Percentiles rank a stretch among this genome's conserved stretches.
These are phyloP conservation scores for Tyria jacobaeae DNA, from an alignment of 2,888 invertebrate species.

Conservation along the genomic window DNA sequence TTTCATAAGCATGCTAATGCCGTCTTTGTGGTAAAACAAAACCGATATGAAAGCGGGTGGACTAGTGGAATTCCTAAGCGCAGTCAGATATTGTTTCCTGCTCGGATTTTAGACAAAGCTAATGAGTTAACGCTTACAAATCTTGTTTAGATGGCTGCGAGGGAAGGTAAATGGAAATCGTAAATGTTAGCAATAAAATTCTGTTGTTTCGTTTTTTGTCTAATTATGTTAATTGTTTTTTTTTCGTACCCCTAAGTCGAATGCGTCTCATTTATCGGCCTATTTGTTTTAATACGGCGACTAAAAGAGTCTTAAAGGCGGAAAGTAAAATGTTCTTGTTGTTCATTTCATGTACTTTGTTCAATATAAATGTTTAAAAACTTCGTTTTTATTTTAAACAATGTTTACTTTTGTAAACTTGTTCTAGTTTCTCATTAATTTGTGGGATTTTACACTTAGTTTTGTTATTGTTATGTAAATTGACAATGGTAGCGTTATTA, in stretches of 20 bases:
- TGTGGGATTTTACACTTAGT: no score
- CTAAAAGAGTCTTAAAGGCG: constrained; percentile 5
- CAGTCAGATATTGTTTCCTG: constrained; percentile 57
- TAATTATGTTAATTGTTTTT: constrained; percentile 46
- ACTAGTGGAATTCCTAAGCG: constrained; percentile 44
- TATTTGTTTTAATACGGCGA: constrained; percentile 21
- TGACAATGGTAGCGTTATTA: no score
- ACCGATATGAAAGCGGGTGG: constrained; percentile 30
- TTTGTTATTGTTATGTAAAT: no score
- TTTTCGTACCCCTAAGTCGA: constrained; percentile 20
- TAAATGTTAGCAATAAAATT: constrained; percentile 53
- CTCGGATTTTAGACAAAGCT: constrained; percentile 57
- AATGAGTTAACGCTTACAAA: constrained; percentile 64
- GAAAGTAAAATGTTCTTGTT: background rate
- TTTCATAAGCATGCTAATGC: constrained; percentile 50
- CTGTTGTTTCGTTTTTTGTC: constrained; percentile 37
- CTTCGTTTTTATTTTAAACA: background rate
- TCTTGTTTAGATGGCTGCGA: constrained; percentile 51
- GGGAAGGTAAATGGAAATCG: constrained; percentile 47
- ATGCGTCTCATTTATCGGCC: constrained; percentile 30
- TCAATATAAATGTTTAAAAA: background rate
- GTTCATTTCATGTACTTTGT: background rate
- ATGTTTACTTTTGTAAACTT: background rate
- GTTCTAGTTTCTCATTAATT: no score
- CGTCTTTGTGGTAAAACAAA: constrained; percentile 28